These are phyloP conservation scores for Acrocephalus kingi DNA, from an alignment of 2,113 vertebrate genomes.

Conservation along the genomic window DNA sequence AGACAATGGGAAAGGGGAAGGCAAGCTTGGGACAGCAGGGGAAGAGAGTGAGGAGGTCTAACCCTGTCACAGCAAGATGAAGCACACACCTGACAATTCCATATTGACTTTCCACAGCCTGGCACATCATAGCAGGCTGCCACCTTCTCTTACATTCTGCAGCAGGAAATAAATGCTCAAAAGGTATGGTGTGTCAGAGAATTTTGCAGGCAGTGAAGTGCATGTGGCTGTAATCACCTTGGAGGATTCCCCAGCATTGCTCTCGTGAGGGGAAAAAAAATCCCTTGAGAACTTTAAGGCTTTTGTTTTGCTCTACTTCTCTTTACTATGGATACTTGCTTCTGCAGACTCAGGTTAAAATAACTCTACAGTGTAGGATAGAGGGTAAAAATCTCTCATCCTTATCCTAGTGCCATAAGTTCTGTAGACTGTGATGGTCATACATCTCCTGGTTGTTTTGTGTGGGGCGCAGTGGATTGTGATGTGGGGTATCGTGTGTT, in stretches of 20 bases:
- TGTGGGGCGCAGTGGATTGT: accelerated
- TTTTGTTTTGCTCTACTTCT: not conserved
- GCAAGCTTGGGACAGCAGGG: not conserved
- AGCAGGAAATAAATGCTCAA: not conserved
- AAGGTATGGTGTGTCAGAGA: not conserved
- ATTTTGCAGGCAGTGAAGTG: not conserved
- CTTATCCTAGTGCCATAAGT: not conserved
- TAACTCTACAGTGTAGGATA: accelerated
- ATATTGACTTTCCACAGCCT: not conserved
- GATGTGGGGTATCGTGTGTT: accelerated
- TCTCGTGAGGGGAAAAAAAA: accelerated
- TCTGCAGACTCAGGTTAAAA: not conserved
- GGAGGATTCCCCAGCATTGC: not conserved
- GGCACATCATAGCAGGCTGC: accelerated
- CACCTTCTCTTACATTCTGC: not conserved
- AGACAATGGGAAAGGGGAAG: not conserved
- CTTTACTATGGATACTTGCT: not conserved
- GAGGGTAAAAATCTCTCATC: not conserved
- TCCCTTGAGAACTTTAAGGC: not conserved
- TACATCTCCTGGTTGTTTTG: not conserved
- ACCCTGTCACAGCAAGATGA: not conserved
- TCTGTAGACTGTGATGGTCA: no score
- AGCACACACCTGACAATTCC: not conserved
- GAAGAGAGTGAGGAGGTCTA: not conserved
- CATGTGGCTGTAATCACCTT: not conserved